phyloP scores from a whole-genome alignment of 2,888 invertebrate genomes.

The Drosophila rubida region DNA sequence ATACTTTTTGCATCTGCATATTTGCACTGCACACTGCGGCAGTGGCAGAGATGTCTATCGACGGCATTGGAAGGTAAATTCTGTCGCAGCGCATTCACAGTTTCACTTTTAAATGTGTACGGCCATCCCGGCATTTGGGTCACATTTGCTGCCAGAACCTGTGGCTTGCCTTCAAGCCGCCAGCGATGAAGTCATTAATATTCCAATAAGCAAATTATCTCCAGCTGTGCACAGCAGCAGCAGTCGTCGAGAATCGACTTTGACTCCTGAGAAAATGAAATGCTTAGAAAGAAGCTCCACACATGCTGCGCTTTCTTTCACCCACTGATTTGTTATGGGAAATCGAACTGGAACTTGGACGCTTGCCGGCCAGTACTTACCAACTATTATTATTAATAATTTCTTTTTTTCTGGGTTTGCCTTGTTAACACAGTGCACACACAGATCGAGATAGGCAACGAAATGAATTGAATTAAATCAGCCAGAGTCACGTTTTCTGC shows the following conservation, averaged over 20 bases:
- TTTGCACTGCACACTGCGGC: constrained; percentile 41
- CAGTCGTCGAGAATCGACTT: not conserved
- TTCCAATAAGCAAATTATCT: constrained; percentile 20
- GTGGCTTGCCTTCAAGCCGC: constrained; percentile 52
- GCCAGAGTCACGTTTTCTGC: constrained; percentile 65
- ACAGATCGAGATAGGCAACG: constrained; percentile 45
- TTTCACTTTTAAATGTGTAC: constrained; percentile 70
- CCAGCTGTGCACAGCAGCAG: constrained; percentile 46
- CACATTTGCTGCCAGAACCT: constrained; percentile 36
- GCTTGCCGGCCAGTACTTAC: not conserved
- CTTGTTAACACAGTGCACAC: constrained; percentile 15
- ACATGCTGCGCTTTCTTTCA: constrained; percentile 36
- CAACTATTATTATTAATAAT: constrained; percentile 18
- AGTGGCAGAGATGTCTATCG: constrained; percentile 67
- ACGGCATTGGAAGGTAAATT: constrained; percentile 70
- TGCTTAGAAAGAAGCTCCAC: not conserved
- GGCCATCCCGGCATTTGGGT: constrained; percentile 70
- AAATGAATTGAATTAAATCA: constrained; percentile 64
- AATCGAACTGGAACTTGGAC: constrained; percentile 14
- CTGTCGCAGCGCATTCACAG: constrained; percentile 17
- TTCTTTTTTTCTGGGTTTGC: constrained; percentile 12
- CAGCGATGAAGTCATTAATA: constrained; percentile 9
- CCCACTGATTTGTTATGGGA: constrained; percentile 31
- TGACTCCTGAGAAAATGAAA: not conserved
- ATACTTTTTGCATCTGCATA: constrained; percentile 61